Evolutionary conservation across 2,113 vertebrate genomes (phyloP).

Genomic region (Dryoscopus gambensis): DNA sequence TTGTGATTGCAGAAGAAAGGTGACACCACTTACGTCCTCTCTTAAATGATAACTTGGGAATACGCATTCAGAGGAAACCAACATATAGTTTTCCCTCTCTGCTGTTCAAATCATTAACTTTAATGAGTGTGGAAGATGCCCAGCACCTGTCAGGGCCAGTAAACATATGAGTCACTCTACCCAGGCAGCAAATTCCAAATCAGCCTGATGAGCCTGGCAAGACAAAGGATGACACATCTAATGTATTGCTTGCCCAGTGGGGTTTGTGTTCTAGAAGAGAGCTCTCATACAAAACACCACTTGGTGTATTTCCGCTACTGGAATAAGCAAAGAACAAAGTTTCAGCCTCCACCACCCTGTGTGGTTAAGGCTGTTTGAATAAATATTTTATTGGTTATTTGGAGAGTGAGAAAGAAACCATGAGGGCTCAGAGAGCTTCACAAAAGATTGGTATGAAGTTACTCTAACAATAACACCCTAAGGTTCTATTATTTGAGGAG

Average conservation of each 20-base stretch:
- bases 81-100: neutral
- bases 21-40: neutral
- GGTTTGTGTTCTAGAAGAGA: neutral
- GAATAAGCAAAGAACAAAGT: neutral
- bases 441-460: conserved; percentile 52
- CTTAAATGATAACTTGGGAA: neutral
- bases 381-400: conserved; percentile 65
- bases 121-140: conserved; percentile 12
- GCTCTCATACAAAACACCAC: neutral
- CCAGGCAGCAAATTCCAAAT: conserved; percentile 14
- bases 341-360: neutral
- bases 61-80: neutral
- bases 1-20: neutral
- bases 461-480: neutral
- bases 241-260: neutral
- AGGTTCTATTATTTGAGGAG: conserved; percentile 51
- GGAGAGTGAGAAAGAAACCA: neutral
- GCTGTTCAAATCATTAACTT: conserved; percentile 30
- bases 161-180: conserved; percentile 38
- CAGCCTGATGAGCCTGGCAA: neutral
- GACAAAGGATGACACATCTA: neutral
- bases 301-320: neutral
- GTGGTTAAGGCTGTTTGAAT: neutral
- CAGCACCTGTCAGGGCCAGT: conserved; percentile 26
- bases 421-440: neutral